Evolutionary conservation across 2,113 vertebrate genomes (phyloP).

Genomic region (Melierax canorus): DNA sequence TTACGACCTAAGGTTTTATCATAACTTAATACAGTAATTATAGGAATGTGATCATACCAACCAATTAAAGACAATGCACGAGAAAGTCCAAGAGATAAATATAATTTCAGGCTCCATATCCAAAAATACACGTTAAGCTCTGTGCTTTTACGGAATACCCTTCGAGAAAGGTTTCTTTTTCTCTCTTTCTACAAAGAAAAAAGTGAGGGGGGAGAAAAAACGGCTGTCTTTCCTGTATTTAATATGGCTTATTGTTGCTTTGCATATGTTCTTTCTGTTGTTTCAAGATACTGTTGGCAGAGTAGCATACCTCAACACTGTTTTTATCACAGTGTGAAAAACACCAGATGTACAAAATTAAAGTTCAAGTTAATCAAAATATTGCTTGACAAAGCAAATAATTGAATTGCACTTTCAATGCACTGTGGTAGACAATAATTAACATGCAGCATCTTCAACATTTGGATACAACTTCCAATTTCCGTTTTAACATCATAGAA

Average conservation of each 20-base stretch:
- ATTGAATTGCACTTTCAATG: conserved; percentile 81
- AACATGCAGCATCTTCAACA: conserved; percentile 85
- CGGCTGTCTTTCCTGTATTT: neutral
- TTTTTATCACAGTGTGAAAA: conserved; percentile 66
- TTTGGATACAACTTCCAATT: conserved; percentile 92
- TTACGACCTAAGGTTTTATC: neutral
- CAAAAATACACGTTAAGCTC: neutral
- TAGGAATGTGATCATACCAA: neutral
- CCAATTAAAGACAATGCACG: neutral
- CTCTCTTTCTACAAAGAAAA: neutral
- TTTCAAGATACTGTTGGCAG: conserved; percentile 21
- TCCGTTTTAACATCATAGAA: conserved; percentile 87
- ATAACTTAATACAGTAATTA: neutral
- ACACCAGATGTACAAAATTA: conserved; percentile 72
- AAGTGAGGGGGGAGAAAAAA: accelerated
- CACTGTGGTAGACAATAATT: conserved; percentile 88
- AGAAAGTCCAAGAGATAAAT: neutral
- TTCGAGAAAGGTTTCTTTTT: neutral
- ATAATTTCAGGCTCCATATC: neutral
- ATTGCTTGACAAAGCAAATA: conserved; percentile 84
- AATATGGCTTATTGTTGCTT: neutral
- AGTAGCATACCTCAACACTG: neutral
- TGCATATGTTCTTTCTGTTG: conserved; percentile 11
- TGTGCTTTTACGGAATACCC: neutral
- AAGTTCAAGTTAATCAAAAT: conserved; percentile 81